Percentiles rank a stretch among this genome's conserved stretches.
These are phyloP conservation scores for Hoplostethus atlanticus DNA, from an alignment of 2,797 vertebrate species.

Conservation along the genomic window DNA sequence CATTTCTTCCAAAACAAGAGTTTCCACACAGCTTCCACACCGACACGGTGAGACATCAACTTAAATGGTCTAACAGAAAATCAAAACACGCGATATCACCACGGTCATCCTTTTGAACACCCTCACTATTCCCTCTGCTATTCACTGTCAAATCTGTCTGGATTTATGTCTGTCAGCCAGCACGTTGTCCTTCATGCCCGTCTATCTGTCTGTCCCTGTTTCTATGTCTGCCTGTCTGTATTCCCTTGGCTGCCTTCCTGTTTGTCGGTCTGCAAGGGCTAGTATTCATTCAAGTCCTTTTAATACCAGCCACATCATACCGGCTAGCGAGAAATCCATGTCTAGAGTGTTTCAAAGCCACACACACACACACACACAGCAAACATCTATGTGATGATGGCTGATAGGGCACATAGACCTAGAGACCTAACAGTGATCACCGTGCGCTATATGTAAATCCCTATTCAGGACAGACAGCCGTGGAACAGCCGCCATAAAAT, in stretches of 20 bases:
- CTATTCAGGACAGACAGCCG: constrained; percentile 65
- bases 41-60: constrained; percentile 43
- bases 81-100: constrained; percentile 29
- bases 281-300: constrained; percentile 68
- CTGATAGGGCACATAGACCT: constrained; percentile 41
- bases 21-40: constrained; percentile 46
- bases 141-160: constrained; percentile 51
- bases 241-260: constrained; percentile 56
- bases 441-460: constrained; percentile 69
- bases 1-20: constrained; percentile 58
- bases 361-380: constrained; percentile 27
- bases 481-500: constrained; percentile 67
- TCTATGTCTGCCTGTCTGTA: constrained; percentile 42
- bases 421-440: constrained; percentile 46
- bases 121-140: constrained; percentile 34
- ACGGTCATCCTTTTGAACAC: constrained; percentile 12
- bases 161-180: constrained; percentile 45
- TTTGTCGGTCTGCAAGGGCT: constrained; percentile 57
- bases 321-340: constrained; percentile 63
- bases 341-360: constrained; percentile 73
- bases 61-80: constrained; percentile 38
- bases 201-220: constrained; percentile 55
- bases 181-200: constrained; percentile 48
- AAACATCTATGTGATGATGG: constrained; percentile 61
- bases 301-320: constrained; percentile 70